These are phyloP conservation scores for Eupelmus urozonus DNA, from an alignment of 2,888 invertebrate genomes.

Conservation along the genomic window DNA sequence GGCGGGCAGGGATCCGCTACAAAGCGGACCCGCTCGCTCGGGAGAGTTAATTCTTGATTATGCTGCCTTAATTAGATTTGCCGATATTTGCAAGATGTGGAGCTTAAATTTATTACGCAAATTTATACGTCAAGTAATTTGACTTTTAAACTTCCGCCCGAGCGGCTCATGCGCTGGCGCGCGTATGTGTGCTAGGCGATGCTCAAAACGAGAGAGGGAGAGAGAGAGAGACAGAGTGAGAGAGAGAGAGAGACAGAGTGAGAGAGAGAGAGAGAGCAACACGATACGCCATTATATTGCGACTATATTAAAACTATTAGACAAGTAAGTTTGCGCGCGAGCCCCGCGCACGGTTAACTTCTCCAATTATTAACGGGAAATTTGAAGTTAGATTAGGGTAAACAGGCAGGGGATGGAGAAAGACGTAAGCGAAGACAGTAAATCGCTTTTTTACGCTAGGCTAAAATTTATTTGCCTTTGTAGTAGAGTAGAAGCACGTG, in stretches of 20 bases:
- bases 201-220: too few species aligned
- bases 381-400: constrained; percentile 10
- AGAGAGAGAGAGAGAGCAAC: neutral
- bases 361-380: constrained; percentile 28
- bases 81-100: constrained; percentile 34
- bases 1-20: neutral
- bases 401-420: neutral
- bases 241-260: neutral
- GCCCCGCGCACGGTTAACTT: constrained; percentile 9
- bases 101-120: constrained; percentile 41
- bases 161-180: neutral
- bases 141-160: constrained; percentile 43
- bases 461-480: too few species aligned
- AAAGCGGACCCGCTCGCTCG: too few species aligned
- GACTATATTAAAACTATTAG: constrained; percentile 46
- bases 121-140: constrained; percentile 46
- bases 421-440: too few species aligned
- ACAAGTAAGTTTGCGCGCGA: constrained; percentile 22
- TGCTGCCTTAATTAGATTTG: constrained; percentile 27
- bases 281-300: constrained; percentile 39
- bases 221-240: too few species aligned
- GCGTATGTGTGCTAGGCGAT: too few species aligned
- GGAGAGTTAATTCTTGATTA: constrained; percentile 30
- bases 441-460: too few species aligned
- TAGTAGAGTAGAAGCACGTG: too few species aligned